These are phyloP conservation scores for Cercopithecus mona DNA, from an alignment of 2,113 vertebrate genomes.

Conservation along the genomic window DNA sequence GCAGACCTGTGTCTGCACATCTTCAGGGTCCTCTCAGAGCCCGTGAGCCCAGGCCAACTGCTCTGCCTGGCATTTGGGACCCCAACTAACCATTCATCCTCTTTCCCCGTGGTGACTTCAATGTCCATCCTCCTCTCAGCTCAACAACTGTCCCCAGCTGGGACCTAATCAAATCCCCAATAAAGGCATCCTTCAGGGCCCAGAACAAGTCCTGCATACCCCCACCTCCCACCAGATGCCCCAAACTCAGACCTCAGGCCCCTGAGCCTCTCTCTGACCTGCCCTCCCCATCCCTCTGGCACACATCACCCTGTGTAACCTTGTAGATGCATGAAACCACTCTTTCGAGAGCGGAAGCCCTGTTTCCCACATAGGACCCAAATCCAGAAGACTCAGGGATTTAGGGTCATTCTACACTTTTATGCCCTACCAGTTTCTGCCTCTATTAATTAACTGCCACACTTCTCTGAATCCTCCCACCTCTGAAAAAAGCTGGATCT, in stretches of 20 bases:
- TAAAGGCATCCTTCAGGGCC: not conserved
- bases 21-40: not conserved
- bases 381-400: not conserved
- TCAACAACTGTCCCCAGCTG: not conserved
- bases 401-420: not conserved
- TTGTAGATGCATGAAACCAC: not conserved
- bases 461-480: not conserved
- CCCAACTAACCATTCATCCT: not conserved
- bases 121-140: not conserved
- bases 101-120: not conserved
- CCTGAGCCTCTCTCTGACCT: not conserved
- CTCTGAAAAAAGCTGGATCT: not conserved
- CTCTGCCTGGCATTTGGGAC: not conserved
- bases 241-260: not conserved
- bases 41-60: not conserved
- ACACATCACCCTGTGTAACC: not conserved
- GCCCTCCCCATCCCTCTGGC: not conserved
- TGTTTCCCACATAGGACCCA: not conserved
- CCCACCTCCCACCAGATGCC: not conserved
- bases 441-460: not conserved
- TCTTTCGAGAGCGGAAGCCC: not conserved
- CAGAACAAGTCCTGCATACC: not conserved
- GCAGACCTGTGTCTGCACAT: not conserved
- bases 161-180: not conserved
- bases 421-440: not conserved